phyloP scores from a whole-genome alignment of 2,113 vertebrate species.

The Trachemys scripta region DNA sequence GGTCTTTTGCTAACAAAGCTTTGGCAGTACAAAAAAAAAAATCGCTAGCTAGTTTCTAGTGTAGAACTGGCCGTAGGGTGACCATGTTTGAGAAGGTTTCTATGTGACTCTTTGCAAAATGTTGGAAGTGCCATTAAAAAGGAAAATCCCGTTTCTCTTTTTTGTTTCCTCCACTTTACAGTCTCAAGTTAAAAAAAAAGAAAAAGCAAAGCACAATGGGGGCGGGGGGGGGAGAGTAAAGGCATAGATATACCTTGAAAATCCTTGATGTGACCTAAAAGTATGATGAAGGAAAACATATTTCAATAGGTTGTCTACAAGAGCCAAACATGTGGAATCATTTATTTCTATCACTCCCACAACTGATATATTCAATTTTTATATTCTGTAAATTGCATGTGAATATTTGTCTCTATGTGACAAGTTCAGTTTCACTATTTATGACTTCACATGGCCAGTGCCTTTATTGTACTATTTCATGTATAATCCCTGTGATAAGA shows the following conservation, averaged over 20 bases:
- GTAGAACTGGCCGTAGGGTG: neutral
- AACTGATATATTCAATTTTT: neutral
- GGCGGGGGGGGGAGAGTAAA: neutral
- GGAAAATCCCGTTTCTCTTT: neutral
- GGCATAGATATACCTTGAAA: neutral
- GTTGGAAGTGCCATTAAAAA: neutral
- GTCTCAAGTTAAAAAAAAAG: neutral
- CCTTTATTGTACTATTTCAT: neutral
- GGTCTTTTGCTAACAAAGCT: neutral
- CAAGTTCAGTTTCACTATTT: neutral
- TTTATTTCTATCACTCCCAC: neutral
- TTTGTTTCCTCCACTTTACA: neutral
- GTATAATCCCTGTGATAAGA: neutral
- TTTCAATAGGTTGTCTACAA: neutral
- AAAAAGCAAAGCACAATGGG: neutral
- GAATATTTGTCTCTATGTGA: neutral
- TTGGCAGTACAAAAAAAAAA: neutral
- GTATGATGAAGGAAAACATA: neutral
- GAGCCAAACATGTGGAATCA: accelerated
- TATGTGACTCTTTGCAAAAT: neutral
- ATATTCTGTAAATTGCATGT: neutral
- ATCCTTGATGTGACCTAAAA: neutral
- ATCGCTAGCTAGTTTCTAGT: neutral
- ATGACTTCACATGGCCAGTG: neutral
- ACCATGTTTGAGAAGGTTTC: neutral